Evolutionary conservation across 2,113 vertebrate species (phyloP).

Genomic region (Mystacornis crossleyi): DNA sequence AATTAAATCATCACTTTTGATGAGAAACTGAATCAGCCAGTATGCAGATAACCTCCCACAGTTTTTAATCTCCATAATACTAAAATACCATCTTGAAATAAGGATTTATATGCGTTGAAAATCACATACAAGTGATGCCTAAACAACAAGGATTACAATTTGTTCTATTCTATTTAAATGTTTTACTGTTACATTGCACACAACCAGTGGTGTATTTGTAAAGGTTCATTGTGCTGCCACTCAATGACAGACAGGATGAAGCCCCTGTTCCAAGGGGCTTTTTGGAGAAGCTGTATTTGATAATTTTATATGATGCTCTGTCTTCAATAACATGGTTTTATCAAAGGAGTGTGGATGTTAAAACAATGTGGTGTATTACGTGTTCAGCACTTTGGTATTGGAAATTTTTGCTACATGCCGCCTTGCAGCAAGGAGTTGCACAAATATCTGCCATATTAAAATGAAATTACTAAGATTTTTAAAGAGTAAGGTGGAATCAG

Average conservation of each 20-base stretch:
- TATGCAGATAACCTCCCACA: background rate
- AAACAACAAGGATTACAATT: background rate
- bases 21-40: background rate
- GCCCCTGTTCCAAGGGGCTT: background rate
- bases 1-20: background rate
- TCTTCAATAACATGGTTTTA: background rate
- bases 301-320: background rate
- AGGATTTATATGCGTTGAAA: background rate
- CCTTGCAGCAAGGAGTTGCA: background rate
- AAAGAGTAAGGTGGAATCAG: no score
- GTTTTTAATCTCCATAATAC: background rate
- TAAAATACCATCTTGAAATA: background rate
- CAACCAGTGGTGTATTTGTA: background rate
- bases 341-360: background rate
- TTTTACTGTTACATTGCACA: background rate
- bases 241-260: background rate
- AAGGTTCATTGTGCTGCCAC: background rate
- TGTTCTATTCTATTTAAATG: background rate
- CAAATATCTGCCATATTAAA: background rate
- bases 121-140: background rate
- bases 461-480: background rate
- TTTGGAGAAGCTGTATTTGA: background rate
- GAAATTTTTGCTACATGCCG: background rate
- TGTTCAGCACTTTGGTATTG: background rate
- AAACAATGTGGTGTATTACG: background rate